Base-by-base conservation (phyloP, 2,113 vertebrate genomes). In the Micronycteris hirsuta region DNA sequence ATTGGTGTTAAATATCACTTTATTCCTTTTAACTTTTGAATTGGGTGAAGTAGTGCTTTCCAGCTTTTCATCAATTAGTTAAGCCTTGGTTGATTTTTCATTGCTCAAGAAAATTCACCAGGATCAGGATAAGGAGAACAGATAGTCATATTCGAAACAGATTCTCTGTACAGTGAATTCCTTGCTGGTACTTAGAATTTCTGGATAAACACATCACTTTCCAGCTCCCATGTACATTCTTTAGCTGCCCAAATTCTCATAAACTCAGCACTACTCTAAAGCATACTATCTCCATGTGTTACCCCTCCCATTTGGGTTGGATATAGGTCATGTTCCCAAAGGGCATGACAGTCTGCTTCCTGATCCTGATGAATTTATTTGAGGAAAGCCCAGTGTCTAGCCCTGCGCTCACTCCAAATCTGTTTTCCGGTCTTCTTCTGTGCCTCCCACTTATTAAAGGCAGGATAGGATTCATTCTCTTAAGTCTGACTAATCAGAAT, bases 101-200 rank as follows among this genome's bases (percentile, higher is more conserved):
- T 92, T 92, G 71, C 93, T 92, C 78, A 81, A 91, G 82, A 96
- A 88, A 92, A 20, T 63, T 96, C 73, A 54, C 47, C 28, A 70
- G 24, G 68, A 81, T 95, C 82, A 78, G 77, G 56, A 24, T 54
- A 92, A 74, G 28, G 31, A 90, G 47, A 52, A 90, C 11, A 38
- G 22, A 1, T 63, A 54, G 31, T 86, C 54, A 73, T 12, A n/a
- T 84, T 74, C 8, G 12, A 93, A 90, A 70, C 77, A 86, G 74
- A 56, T 45, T 65, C 71, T 93, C 63, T 83, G 16, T 47, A 71
- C 86, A 43, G 24, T 65, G 61, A 67, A 36, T 77, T 92, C 41
- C 16, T 95, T 93, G 56, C 41, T 77, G 28, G 26, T 15, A 71
- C 65, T 81, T 84, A 45, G 61, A 63, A 76, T 80, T 92, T 88